Base-by-base conservation (phyloP, 1,140 invertebrate genomes). In the Zeugodacus cucurbitae region DNA sequence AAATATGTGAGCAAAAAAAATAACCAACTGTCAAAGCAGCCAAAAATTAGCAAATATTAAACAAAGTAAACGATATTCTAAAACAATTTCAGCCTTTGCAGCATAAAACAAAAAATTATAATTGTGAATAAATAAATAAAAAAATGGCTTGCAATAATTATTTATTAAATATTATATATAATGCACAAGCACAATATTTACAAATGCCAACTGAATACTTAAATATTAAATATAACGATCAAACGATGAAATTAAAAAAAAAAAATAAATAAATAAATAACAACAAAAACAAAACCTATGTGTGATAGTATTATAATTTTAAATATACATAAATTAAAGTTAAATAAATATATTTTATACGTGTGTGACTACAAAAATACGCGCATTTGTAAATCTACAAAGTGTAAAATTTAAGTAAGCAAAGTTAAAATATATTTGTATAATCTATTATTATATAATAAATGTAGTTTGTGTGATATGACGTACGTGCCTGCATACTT, bases 401-500 rank as follows among this genome's bases (percentile, higher is more conserved):
- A 59, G n/a, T 2, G 58, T 59, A 22, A 26, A 62, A 62, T 62
- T 62, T n/a, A 22, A 26, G 8, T 62, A 62, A 62, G 22, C 6
- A 62, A 26, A n/a, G n/a, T n/a, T n/a, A 62, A 62, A 62, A 59
- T 11, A 11, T 48, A 54, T 54, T 20, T 20, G 2, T 20, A 54
- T 54, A n/a, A n/a, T n/a, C n/a, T n/a, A n/a, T n/a, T n/a, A 26
- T 62, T 26, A 26, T 20, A 62, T 26, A 62, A 62, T 62, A 62
- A 62, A 62, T 22, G 32, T 74, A 44, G 41, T 82, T 82, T 29
- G 41, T 82, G 74, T 82, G 74, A 82, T 82, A 82, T 29, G 74
- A 82, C 74, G 74, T 82, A 48, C 74, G 74, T 82, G 74, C 74
- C 74, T 82, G 34, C 22, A 82, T 82, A 82, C 74, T 82, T 82